phyloP scores from a whole-genome alignment of 2,797 vertebrate species.

The Scarus forsteni region DNA sequence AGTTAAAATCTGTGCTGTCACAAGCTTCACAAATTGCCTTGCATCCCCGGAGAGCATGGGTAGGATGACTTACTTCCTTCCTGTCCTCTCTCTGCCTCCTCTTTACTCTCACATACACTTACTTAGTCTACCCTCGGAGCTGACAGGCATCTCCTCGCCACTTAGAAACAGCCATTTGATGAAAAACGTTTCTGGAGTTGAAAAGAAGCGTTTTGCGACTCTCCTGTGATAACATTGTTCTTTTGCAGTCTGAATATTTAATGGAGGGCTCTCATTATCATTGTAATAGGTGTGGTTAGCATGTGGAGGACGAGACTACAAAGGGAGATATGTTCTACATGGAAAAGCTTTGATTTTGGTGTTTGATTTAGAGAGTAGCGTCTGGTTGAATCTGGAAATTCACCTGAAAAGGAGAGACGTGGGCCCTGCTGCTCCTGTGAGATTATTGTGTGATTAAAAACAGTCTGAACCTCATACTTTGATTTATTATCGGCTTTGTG shows the following conservation, averaged over 20 bases:
- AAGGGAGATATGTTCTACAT: conserved; percentile 9
- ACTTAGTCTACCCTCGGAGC: neutral
- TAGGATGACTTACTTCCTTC: conserved; percentile 34
- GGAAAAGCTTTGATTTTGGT: conserved; percentile 20
- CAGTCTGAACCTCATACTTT: neutral
- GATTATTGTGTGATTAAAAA: conserved; percentile 31
- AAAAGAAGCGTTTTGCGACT: conserved; percentile 1
- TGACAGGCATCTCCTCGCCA: conserved; percentile 10
- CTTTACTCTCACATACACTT: neutral
- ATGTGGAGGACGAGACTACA: neutral
- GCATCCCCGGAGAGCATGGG: conserved; percentile 32
- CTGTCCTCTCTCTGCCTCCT: neutral
- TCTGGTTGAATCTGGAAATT: conserved; percentile 8
- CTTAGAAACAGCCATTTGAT: conserved; percentile 19
- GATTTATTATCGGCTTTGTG: conserved; percentile 19
- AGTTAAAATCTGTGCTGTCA: conserved; percentile 50
- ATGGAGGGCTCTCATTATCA: conserved; percentile 31
- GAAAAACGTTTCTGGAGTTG: neutral
- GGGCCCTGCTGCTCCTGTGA: neutral
- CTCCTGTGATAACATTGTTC: conserved; percentile 10
- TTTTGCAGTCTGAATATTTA: conserved; percentile 21
- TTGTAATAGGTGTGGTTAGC: conserved; percentile 5
- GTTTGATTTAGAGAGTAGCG: conserved; percentile 2
- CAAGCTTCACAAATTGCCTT: conserved; percentile 38
- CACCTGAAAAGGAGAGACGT: conserved; percentile 2